These are phyloP conservation scores for Varanus komodoensis DNA, from an alignment of 2,113 vertebrate species.

Conservation along the genomic window DNA sequence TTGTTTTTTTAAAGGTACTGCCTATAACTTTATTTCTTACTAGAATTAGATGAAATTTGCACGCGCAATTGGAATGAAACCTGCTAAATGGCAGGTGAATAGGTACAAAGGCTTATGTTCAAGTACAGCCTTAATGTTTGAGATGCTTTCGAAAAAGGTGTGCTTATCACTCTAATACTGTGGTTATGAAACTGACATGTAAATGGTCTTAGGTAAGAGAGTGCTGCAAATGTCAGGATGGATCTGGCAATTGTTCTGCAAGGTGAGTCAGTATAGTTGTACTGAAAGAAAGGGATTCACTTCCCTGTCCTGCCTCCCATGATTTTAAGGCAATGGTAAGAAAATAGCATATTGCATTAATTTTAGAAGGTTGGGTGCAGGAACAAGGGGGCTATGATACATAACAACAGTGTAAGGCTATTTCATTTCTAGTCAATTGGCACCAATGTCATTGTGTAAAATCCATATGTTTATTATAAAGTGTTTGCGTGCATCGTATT, in stretches of 20 bases:
- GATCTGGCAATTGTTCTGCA: too few species aligned
- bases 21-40: neutral
- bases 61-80: neutral
- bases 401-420: neutral
- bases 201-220: neutral
- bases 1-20: too few species aligned
- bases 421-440: neutral
- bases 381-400: neutral
- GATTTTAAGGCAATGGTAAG: too few species aligned
- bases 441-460: neutral
- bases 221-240: neutral
- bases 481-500: neutral
- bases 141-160: neutral
- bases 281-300: too few species aligned
- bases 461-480: neutral
- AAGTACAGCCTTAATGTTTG: neutral
- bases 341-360: too few species aligned
- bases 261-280: too few species aligned
- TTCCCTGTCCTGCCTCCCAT: too few species aligned
- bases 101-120: neutral
- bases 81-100: neutral
- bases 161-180: neutral
- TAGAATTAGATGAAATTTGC: neutral
- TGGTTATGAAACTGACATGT: neutral
- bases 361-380: neutral